A percentile compares a stretch with the other conserved stretches of the same genome.
Conservation (phyloP, 2,113 vertebrate species). For the Osmerus mordax region DNA sequence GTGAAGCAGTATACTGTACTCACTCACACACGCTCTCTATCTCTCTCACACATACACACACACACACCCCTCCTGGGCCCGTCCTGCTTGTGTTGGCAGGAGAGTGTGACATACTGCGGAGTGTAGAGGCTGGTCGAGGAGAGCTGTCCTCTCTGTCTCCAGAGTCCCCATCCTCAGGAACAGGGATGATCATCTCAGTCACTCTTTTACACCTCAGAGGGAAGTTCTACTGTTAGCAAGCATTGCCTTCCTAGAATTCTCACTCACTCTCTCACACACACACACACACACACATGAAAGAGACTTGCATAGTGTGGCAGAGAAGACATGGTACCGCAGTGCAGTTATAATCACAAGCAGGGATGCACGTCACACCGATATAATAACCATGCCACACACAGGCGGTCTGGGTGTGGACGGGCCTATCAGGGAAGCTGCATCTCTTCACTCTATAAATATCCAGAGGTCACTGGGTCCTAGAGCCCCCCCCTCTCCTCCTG, state of each 20-base stretch:
- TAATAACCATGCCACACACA: conserved; percentile 42
- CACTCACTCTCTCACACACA: not conserved
- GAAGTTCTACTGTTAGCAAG: not conserved
- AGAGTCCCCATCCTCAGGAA: conserved; percentile 20
- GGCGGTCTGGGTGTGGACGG: conserved; percentile 16
- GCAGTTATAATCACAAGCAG: conserved; percentile 39
- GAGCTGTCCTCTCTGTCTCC: conserved; percentile 37
- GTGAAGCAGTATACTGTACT: not conserved
- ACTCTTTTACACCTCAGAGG: not conserved
- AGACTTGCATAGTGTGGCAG: conserved; percentile 15
- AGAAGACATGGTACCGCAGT: conserved; percentile 32
- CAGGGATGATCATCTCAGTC: not conserved
- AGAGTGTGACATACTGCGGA: conserved; percentile 57
- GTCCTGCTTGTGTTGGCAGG: conserved; percentile 33
- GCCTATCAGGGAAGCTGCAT: conserved; percentile 39
- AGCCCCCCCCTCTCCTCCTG: not conserved
- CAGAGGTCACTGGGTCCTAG: conserved; percentile 44
- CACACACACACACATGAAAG: conserved; percentile 2
- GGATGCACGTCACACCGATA: conserved; percentile 1
- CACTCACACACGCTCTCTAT: not conserved
- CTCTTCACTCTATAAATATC: conserved; percentile 56
- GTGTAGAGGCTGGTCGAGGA: conserved; percentile 36
- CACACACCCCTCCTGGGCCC: too few species aligned
- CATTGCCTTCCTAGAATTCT: not conserved
- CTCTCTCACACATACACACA: not conserved